These are phyloP conservation scores for Drosophila dives DNA, from an alignment of 2,888 invertebrate genomes.

Conservation along the genomic window DNA sequence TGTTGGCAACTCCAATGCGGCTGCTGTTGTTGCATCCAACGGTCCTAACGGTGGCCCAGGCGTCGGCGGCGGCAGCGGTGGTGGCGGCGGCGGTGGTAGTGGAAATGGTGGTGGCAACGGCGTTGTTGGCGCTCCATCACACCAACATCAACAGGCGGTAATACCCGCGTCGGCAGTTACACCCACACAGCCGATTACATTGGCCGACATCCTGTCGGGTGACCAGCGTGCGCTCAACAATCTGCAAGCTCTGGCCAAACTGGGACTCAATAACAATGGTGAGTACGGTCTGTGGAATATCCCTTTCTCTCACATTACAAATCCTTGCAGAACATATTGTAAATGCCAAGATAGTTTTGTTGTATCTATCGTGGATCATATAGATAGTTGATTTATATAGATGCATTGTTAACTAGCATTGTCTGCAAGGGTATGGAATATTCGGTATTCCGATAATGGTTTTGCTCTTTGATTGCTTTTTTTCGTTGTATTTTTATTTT, in stretches of 20 bases:
- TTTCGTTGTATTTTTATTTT: not conserved
- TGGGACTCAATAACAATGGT: conserved; percentile 90
- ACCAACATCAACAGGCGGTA: conserved; percentile 72
- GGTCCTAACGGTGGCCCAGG: conserved; percentile 27
- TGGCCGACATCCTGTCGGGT: conserved; percentile 91
- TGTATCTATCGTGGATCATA: no score
- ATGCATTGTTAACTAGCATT: not conserved
- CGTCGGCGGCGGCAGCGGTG: not conserved
- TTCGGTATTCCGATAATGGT: conserved; percentile 5
- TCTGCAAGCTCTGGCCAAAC: conserved; percentile 94
- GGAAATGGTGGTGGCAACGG: not conserved
- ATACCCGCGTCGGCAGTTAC: conserved; percentile 86
- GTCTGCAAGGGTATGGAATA: not conserved
- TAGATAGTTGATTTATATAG: no score
- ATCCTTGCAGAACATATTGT: not conserved
- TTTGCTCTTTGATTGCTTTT: not conserved
- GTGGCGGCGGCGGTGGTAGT: not conserved
- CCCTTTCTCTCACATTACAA: not conserved
- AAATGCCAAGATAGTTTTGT: not conserved
- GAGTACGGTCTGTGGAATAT: conserved; percentile 67
- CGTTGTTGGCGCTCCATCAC: conserved; percentile 30
- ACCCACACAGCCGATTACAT: conserved; percentile 88
- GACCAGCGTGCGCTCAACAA: conserved; percentile 93
- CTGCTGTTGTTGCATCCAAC: conserved; percentile 32
- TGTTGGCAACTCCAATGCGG: conserved; percentile 64